Evolutionary conservation across 2,797 vertebrate genomes (phyloP).

Genomic region (Eulemur rubriventer): DNA sequence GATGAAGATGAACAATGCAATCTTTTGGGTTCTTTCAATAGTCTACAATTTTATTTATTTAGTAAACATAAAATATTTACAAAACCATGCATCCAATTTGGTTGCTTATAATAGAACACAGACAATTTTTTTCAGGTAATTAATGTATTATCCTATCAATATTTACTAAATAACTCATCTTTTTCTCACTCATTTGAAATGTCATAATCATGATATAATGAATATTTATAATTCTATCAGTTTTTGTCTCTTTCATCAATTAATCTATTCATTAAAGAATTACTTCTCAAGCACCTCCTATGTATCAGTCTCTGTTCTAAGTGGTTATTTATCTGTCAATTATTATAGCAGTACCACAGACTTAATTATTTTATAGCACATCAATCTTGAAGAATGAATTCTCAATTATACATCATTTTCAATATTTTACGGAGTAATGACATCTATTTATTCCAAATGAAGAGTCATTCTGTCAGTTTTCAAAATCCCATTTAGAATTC

Average conservation of each 20-base stretch:
- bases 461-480: background rate
- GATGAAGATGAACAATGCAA: background rate
- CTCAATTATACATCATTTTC: background rate
- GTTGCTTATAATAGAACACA: background rate
- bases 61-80: constrained; percentile 6
- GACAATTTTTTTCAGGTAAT: background rate
- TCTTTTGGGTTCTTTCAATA: background rate
- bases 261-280: background rate
- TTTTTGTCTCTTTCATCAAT: background rate
- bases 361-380: background rate
- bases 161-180: background rate
- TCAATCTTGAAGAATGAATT: background rate
- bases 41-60: background rate
- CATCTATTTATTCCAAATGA: background rate
- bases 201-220: background rate
- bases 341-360: background rate
- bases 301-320: background rate
- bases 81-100: background rate
- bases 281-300: background rate
- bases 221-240: constrained; percentile 10
- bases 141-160: background rate
- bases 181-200: constrained; percentile 6
- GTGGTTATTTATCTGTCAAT: background rate
- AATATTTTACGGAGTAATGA: background rate
- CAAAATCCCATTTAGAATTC: background rate